Conservation (phyloP, 2,113 vertebrate genomes). For the Alligator sinensis region DNA sequence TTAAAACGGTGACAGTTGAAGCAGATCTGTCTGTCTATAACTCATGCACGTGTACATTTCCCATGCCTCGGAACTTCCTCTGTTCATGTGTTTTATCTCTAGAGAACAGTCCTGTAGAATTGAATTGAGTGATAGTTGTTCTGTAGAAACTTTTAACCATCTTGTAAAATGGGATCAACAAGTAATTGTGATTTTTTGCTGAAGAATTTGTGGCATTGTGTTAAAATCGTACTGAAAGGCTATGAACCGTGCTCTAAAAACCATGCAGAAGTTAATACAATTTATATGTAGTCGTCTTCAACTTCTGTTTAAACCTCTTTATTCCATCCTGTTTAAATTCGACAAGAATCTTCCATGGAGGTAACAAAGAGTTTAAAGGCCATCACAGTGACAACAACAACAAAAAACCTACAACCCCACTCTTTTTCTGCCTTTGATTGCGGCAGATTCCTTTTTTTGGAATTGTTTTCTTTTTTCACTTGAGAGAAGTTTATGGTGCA, state of each 20-base stretch:
- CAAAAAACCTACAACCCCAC: slow-evolving; percentile 32
- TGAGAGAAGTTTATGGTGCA: slow-evolving; percentile 81
- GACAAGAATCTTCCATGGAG: not conserved
- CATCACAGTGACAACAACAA: not conserved
- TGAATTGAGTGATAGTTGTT: slow-evolving; percentile 43
- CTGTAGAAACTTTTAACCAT: slow-evolving; percentile 6
- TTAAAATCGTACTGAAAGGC: slow-evolving; percentile 10
- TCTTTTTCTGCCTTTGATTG: slow-evolving; percentile 74
- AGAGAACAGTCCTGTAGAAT: not conserved
- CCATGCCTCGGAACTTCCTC: not conserved
- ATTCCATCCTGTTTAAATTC: slow-evolving; percentile 2
- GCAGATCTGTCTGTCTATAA: not conserved
- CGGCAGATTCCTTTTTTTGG: slow-evolving; percentile 67
- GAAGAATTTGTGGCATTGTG: not conserved
- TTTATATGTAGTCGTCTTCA: slow-evolving; percentile 5
- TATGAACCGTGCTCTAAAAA: not conserved
- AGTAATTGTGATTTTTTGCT: slow-evolving; percentile 48
- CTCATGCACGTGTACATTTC: not conserved
- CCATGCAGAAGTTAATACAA: not conserved
- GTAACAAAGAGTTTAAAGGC: slow-evolving; percentile 50
- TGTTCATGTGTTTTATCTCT: not conserved
- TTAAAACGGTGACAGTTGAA: not conserved
- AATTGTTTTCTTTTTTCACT: slow-evolving; percentile 68
- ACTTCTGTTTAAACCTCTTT: not conserved
- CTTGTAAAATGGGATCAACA: slow-evolving; percentile 38